A percentile compares a stretch with the other conserved stretches of the same genome.
phyloP scores from a whole-genome alignment of 2,888 invertebrate species.

The Andrena bicolor region DNA sequence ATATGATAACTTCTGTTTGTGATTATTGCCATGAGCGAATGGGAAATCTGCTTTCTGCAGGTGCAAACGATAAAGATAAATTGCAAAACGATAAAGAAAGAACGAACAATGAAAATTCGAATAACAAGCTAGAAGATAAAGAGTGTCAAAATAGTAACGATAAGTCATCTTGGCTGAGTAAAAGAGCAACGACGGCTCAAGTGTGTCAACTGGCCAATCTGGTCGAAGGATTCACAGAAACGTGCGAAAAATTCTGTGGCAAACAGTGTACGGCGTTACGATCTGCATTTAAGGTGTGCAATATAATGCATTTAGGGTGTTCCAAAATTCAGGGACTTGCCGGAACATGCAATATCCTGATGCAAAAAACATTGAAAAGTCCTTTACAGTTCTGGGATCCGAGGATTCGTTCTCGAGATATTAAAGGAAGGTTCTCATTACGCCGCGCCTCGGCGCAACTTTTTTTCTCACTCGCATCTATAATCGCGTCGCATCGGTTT shows the following conservation, averaged over 20 bases:
- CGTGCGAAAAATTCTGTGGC: slow-evolving; percentile 91
- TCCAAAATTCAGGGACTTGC: too few species aligned
- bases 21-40: slow-evolving; percentile 97
- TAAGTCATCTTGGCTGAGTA: slow-evolving; percentile 87
- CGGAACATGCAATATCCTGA: too few species aligned
- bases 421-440: too few species aligned
- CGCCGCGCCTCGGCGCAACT: too few species aligned
- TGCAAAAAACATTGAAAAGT: too few species aligned
- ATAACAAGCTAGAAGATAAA: slow-evolving; percentile 74
- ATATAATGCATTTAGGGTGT: not conserved
- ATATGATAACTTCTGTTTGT: slow-evolving; percentile 93
- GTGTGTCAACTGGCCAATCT: slow-evolving; percentile 91
- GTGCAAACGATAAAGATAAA: slow-evolving; percentile 79
- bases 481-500: too few species aligned
- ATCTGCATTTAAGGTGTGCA: slow-evolving; percentile 90
- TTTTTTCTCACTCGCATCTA: too few species aligned
- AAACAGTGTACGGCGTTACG: slow-evolving; percentile 92
- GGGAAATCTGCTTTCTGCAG: slow-evolving; percentile 93
- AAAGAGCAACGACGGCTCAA: slow-evolving; percentile 91
- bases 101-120: slow-evolving; percentile 49
- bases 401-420: too few species aligned
- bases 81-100: slow-evolving; percentile 70
- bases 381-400: too few species aligned
- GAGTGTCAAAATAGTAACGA: slow-evolving; percentile 76
- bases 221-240: slow-evolving; percentile 92